Evolutionary conservation across 2,797 vertebrate species (phyloP).

Genomic region (Vespertilio murinus): DNA sequence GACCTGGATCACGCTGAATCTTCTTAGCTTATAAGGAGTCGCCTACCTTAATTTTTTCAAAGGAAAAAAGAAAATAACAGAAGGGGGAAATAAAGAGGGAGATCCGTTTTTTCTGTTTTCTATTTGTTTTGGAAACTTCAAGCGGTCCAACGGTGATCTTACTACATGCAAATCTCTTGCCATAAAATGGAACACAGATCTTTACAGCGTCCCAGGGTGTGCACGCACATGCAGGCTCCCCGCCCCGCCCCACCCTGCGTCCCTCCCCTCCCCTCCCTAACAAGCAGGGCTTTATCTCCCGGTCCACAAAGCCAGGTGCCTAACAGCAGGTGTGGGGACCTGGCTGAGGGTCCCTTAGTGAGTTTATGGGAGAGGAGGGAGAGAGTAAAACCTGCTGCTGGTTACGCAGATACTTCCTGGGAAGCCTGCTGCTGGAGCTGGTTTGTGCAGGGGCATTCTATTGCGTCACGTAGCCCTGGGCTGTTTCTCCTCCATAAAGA

Average conservation of each 20-base stretch:
- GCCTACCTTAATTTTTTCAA: neutral
- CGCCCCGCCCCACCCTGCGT: neutral
- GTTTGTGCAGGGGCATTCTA: conserved; percentile 7
- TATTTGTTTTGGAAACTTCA: conserved; percentile 41
- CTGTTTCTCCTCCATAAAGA: conserved; percentile 45
- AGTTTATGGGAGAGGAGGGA: neutral
- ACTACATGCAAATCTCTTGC: neutral
- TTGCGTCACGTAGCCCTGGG: conserved; percentile 8
- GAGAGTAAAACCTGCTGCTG: neutral
- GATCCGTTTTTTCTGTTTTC: neutral
- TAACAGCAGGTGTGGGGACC: neutral
- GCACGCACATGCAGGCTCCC: neutral
- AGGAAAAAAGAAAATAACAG: neutral
- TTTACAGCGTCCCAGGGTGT: neutral
- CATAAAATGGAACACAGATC: neutral
- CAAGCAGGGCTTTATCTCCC: neutral
- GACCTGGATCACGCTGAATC: neutral
- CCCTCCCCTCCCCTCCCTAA: neutral
- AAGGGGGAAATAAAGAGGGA: neutral
- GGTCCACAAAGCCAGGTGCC: neutral
- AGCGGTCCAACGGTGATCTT: neutral
- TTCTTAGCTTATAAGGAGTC: neutral
- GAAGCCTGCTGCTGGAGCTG: neutral
- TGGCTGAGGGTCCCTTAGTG: neutral
- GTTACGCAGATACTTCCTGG: neutral